Conservation (phyloP, 2,888 invertebrate species). For the Seira musarum region DNA sequence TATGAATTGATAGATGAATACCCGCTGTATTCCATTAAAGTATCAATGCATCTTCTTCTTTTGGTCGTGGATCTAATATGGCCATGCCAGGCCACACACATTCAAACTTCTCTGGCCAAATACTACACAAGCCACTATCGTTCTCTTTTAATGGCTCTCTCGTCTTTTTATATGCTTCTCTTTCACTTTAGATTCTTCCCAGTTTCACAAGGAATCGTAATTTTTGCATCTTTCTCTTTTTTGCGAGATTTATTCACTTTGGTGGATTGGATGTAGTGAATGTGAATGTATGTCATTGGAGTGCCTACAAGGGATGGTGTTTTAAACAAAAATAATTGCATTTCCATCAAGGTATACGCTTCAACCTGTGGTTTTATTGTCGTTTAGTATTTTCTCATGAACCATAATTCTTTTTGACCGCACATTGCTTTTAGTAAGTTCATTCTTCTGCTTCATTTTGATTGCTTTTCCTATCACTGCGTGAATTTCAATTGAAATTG, state of each 20-base stretch:
- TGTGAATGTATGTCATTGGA: slow-evolving; percentile 2
- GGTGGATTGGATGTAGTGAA: too few relatives aligned
- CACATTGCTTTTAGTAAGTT: not conserved
- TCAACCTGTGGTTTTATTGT: not conserved
- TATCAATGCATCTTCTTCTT: slow-evolving; percentile 32
- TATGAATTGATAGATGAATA: slow-evolving; percentile 9
- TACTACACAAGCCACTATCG: too few relatives aligned
- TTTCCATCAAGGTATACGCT: not conserved
- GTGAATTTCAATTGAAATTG: too few relatives aligned
- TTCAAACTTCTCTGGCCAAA: too few relatives aligned
- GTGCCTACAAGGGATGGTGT: not conserved
- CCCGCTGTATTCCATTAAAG: slow-evolving; percentile 13
- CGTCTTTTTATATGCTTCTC: not conserved
- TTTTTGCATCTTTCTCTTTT: slow-evolving; percentile 3
- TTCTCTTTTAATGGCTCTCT: too few relatives aligned
- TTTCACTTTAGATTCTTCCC: not conserved
- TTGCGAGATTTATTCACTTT: not conserved
- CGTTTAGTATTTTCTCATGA: too few relatives aligned
- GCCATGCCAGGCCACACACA: not conserved
- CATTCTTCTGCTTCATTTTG: too few relatives aligned
- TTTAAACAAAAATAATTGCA: not conserved
- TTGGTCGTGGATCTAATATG: not conserved
- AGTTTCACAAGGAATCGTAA: too few relatives aligned
- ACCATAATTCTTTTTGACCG: not conserved
- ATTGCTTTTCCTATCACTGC: too few relatives aligned